Percentiles rank a stretch among this genome's conserved stretches.
phyloP scores from a whole-genome alignment of 2,797 vertebrate species.

The Bradypodion ventrale region DNA sequence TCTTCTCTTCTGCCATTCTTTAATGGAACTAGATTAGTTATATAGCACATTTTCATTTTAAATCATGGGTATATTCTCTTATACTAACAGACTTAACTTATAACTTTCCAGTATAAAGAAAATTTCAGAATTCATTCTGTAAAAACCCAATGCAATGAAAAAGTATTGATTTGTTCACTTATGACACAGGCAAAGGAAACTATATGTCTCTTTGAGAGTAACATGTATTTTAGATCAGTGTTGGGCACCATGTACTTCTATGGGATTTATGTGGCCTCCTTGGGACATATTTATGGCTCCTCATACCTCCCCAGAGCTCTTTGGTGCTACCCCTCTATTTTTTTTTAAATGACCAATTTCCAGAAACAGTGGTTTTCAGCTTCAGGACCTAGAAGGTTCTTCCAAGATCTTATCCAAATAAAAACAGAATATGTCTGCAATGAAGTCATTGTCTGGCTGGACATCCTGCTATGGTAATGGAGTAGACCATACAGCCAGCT shows the following conservation, averaged over 20 bases:
- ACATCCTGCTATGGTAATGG: no score
- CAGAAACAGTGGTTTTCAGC: background rate
- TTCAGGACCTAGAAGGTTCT: background rate
- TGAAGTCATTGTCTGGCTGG: no score
- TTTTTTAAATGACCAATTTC: background rate
- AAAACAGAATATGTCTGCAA: background rate
- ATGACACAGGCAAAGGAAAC: no score
- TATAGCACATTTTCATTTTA: background rate
- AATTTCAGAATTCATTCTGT: conserved; percentile 37
- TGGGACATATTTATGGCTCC: no score
- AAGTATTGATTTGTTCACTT: no score
- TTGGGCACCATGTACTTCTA: no score
- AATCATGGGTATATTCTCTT: conserved; percentile 8
- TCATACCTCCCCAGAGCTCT: no score
- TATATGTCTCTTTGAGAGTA: background rate
- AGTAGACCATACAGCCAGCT: no score
- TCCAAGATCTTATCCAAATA: background rate
- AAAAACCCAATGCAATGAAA: conserved; percentile 12
- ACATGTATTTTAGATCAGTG: background rate
- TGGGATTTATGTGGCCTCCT: no score
- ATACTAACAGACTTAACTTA: background rate
- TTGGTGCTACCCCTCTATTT: no score
- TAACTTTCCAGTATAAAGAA: conserved; percentile 14
- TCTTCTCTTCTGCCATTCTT: background rate
- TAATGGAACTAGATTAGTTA: background rate